These are phyloP conservation scores for Erebia aethiops DNA, from an alignment of 2,888 invertebrate genomes.

Conservation along the genomic window DNA sequence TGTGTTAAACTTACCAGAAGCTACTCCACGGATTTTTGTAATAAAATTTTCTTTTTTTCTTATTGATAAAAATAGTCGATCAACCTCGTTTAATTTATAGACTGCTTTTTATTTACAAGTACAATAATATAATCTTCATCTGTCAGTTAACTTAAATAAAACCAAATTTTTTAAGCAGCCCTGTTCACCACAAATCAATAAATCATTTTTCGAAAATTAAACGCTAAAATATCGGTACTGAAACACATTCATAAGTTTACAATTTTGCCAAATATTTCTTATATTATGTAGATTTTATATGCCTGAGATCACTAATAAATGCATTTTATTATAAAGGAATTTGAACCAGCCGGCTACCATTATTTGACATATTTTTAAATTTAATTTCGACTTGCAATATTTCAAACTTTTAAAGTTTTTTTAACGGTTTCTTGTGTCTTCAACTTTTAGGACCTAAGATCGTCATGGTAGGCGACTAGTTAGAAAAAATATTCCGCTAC, in stretches of 20 bases:
- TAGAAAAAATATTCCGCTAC: conserved; percentile 35
- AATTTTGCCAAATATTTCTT: conserved; percentile 46
- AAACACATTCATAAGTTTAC: conserved; percentile 44
- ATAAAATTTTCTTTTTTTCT: too few species aligned
- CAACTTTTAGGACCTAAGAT: conserved; percentile 14
- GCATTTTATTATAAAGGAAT: conserved; percentile 55
- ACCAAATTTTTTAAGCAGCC: conserved; percentile 28
- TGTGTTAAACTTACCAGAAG: not conserved
- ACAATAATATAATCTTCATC: conserved; percentile 14
- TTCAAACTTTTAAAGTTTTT: not conserved
- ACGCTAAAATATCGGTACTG: conserved; percentile 40
- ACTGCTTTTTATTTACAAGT: conserved; percentile 33
- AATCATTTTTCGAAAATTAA: conserved; percentile 37
- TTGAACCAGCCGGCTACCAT: conserved; percentile 42
- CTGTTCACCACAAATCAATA: not conserved
- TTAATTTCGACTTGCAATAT: conserved; percentile 14
- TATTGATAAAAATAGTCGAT: conserved; percentile 15
- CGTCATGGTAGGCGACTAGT: conserved; percentile 37
- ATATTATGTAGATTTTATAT: conserved; percentile 50
- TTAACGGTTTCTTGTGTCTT: conserved; percentile 3
- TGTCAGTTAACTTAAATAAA: conserved; percentile 12
- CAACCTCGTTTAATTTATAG: conserved; percentile 24
- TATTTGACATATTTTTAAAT: conserved; percentile 11
- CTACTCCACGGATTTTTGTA: not conserved
- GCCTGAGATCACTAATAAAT: conserved; percentile 80